phyloP scores from a whole-genome alignment of 1,140 invertebrate genomes.

The Brachionus sp. region DNA sequence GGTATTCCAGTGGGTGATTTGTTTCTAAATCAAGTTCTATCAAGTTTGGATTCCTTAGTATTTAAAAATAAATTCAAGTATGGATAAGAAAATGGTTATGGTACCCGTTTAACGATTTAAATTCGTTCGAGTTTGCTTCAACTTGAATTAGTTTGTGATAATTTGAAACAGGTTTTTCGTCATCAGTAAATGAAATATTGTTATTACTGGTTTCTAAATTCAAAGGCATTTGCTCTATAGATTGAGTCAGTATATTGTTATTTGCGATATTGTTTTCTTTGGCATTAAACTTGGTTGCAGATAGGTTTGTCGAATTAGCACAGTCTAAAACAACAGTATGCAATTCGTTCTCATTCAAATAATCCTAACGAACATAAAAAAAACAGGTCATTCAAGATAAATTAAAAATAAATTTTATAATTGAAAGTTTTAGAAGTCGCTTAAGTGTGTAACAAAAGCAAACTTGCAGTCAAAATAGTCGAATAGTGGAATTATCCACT shows the following conservation, averaged over 20 bases:
- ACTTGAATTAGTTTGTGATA: constrained; percentile 3
- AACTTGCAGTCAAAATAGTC: neutral
- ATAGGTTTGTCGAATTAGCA: neutral
- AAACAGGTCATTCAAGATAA: constrained; percentile 36
- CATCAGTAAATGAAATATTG: constrained; percentile 8
- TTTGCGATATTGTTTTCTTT: neutral
- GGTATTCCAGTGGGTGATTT: neutral
- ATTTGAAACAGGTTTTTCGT: constrained; percentile 22
- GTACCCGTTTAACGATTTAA: neutral
- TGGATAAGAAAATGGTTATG: neutral
- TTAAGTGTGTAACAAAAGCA: neutral
- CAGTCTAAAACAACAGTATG: constrained; percentile 12
- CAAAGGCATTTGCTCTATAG: neutral
- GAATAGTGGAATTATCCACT: neutral
- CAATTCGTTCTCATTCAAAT: constrained; percentile 34
- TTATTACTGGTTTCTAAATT: neutral
- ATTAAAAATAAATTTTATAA: neutral
- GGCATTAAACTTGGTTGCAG: constrained; percentile 11
- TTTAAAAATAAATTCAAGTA: neutral
- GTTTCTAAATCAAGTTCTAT: neutral
- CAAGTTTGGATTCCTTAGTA: neutral
- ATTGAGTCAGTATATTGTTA: neutral
- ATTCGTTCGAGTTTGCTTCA: neutral
- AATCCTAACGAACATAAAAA: neutral
- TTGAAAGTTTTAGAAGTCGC: neutral